Base-by-base conservation (phyloP, 2,888 invertebrate genomes). In the Chloroclystis v-ata region DNA sequence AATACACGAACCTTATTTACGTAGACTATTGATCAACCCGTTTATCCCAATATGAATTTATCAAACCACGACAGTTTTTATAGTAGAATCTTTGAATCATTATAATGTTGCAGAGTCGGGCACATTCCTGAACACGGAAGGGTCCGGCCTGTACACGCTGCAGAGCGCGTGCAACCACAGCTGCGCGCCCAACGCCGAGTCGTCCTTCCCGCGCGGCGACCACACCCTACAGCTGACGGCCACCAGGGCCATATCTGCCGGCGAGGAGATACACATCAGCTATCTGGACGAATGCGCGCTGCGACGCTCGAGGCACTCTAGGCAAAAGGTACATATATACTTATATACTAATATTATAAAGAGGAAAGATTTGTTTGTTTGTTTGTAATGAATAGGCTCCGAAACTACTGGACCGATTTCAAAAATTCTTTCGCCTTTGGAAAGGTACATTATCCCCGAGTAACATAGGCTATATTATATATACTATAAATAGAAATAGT, bases 111-210 rank as follows among this genome's bases (percentile, higher is more conserved):
- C 71, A 84, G 88, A 90, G 69, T 86, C 95, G 0, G 95, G 94
- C 3, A 90, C 92, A 52, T 98, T 97, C 78, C 81, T 97, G 11
- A 95, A 97, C 78, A 95, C 94, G 57, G 98, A 98, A 89, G 98
- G 98, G 0, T 95, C 96, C 0, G 98, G 95, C 0, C 83, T 98
- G 0, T 98, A 94, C 75, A 78, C 89, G 14, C 70, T 95, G n/a
- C 97, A 98, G 72, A 97, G 97, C 70, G 90, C 94, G 32, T 93
- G 94, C 59, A 98, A 98, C 82, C 98, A 98, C 79, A 97, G 95
- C 64, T 98, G 98, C 69, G 75, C 89, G 0, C 97, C 98, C 0
- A 98, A 97, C 75, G 96, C 97, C 0, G 92, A 94, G 69, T 92
- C 94, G 0, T 91, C 93, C 13, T 98, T 97, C 73, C 93, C 94